Evolutionary conservation across 2,113 vertebrate genomes (phyloP), one percentile per base, ranked within the genome.

Genomic region (Mus spicilegus): DNA sequence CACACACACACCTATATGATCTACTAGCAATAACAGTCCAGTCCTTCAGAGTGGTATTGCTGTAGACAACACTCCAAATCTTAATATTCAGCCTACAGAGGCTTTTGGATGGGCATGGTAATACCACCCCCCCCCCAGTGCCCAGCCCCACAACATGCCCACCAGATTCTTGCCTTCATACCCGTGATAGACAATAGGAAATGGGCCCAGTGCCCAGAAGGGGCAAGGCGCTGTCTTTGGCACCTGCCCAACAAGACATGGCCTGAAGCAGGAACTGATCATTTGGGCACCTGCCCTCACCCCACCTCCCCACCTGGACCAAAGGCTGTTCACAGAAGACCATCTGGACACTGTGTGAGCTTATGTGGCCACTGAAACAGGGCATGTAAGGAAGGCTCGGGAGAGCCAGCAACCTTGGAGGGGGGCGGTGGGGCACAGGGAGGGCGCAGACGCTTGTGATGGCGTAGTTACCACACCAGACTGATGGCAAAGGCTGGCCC

Each of bases 361-460:
- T 90, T 14, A 16, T 58, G 56, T 39, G 80, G 49, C 54, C 70
- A 20, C 1, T 28, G 51, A 80, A 84, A 76, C 39, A 73, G 33
- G 72, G 49, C 22, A 56, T 4, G 51, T 9, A 84, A 22, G 58
- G 24, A 36, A n/a, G 12, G 17, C 36, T 17, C 0, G 17, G 39
- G 46, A 19, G 26, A 61, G 30, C 22, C 85, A 61, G 89, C 9
- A 65, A 14, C 42, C 5, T n/a, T 33, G 19, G 19, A 70, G 72
- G 75, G 11, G 54, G 78, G n/a, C 2, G 7, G 24, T 4, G 16
- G 49, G 36, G 5, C 4, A 0, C 54, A 0, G 1, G 36, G 22
- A 33, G 12, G 2, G 33, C 16, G 33, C 33, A 51, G 28, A 75
- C 24, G 30, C 49, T 13, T 39, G 24, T 58, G 69, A 51, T 24